These are phyloP conservation scores for Melanerpes aurifrons DNA, from an alignment of 2,113 vertebrate genomes.

Conservation along the genomic window DNA sequence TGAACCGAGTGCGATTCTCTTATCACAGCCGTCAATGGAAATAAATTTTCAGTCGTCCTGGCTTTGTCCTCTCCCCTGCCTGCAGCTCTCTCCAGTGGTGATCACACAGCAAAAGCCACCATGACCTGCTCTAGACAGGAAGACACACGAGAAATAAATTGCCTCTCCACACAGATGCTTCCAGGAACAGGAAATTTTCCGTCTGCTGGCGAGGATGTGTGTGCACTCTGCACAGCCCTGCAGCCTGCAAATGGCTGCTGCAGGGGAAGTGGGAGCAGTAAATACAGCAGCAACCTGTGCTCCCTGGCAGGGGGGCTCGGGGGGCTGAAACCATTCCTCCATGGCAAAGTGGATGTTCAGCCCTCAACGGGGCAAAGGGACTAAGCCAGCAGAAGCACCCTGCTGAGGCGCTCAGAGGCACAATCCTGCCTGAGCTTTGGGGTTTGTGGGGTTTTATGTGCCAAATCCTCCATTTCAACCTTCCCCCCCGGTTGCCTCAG, in stretches of 20 bases:
- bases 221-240: not conserved
- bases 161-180: not conserved
- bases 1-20: constrained; percentile 6
- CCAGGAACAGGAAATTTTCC: constrained; percentile 45
- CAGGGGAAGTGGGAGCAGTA: not conserved
- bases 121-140: not conserved
- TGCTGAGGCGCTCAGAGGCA: not conserved
- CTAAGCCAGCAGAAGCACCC: not conserved
- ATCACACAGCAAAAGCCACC: not conserved
- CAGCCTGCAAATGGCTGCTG: constrained; percentile 17
- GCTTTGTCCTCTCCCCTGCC: not conserved
- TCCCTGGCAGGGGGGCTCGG: not conserved
- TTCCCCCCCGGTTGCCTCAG: not conserved
- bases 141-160: not conserved
- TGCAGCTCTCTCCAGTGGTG: not conserved
- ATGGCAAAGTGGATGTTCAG: not conserved
- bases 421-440: not conserved
- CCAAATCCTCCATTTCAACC: not conserved
- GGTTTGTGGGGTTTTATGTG: not conserved
- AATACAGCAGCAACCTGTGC: not conserved
- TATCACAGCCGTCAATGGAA: not conserved
- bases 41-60: constrained; percentile 13
- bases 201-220: not conserved
- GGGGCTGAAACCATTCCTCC: not conserved
- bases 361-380: not conserved